Percentiles rank a stretch among this genome's conserved stretches.
These are phyloP conservation scores for Pseudomyrmex sp. DNA, from an alignment of 1,140 invertebrate genomes.

Conservation along the genomic window DNA sequence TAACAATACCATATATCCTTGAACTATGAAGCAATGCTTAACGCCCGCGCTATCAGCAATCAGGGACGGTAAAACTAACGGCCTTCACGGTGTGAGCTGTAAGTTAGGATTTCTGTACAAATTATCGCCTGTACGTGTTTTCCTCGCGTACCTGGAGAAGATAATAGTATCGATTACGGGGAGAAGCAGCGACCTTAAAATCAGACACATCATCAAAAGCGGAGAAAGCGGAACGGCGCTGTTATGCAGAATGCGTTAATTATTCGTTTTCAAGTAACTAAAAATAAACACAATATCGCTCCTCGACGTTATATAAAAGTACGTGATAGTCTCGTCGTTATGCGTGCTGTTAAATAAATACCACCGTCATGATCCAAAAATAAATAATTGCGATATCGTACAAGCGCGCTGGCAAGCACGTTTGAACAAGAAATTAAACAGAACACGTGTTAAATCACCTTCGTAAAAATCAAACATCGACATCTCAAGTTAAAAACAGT, in stretches of 20 bases:
- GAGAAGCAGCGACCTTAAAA: conserved; percentile 52
- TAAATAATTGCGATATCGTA: conserved; percentile 4
- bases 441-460: not conserved
- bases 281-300: conserved; percentile 7
- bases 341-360: conserved; percentile 41
- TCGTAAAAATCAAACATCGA: no score
- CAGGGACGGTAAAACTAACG: conserved; percentile 26
- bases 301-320: conserved; percentile 34
- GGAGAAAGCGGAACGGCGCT: conserved; percentile 46
- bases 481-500: no score
- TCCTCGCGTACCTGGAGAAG: conserved; percentile 10
- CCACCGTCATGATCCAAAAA: conserved; percentile 27
- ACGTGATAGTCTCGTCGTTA: conserved; percentile 38
- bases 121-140: conserved; percentile 41
- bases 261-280: conserved; percentile 39
- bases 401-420: no score
- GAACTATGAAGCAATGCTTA: conserved; percentile 39
- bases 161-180: conserved; percentile 53
- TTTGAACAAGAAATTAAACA: not conserved
- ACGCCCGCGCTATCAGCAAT: conserved; percentile 18
- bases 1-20: not conserved
- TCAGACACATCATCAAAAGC: conserved; percentile 44
- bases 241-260: not conserved
- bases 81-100: conserved; percentile 10
- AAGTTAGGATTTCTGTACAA: conserved; percentile 32